phyloP scores from a whole-genome alignment of 2,113 vertebrate genomes.

The Pelecanus crispus region DNA sequence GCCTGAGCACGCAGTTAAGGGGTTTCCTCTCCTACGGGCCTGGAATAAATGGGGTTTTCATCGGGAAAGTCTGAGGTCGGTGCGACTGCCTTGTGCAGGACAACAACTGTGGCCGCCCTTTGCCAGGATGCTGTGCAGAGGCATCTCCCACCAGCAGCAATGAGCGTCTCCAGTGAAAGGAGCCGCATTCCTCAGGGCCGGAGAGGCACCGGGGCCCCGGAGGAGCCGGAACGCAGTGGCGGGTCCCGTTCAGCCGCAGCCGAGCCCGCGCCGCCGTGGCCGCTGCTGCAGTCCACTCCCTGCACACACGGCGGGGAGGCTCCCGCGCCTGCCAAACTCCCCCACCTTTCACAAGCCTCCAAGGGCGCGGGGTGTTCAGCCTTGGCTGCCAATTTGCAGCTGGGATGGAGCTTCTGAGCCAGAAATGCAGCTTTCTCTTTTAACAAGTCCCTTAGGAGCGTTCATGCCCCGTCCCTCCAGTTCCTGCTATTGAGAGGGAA shows the following conservation, averaged over 20 bases:
- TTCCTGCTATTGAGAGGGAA: background rate
- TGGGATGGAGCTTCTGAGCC: background rate
- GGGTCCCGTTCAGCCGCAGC: background rate
- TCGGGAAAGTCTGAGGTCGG: background rate
- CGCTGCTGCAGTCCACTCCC: background rate
- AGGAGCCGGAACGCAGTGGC: fast-evolving
- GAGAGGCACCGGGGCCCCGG: fast-evolving
- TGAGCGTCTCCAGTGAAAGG: fast-evolving
- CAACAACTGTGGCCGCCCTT: fast-evolving
- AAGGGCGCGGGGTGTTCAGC: fast-evolving
- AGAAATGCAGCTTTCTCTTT: background rate
- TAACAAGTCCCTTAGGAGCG: background rate
- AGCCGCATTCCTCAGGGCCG: background rate
- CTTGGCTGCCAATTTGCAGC: background rate
- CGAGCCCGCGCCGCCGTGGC: background rate
- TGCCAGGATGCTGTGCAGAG: background rate
- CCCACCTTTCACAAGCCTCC: fast-evolving
- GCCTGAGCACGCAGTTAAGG: background rate
- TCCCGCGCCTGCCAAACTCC: background rate
- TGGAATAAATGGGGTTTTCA: background rate
- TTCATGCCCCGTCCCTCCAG: background rate
- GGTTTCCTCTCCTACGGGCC: conserved; percentile 34
- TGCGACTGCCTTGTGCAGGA: fast-evolving
- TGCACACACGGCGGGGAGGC: fast-evolving
- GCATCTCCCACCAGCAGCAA: background rate